Evolutionary conservation across 1,140 invertebrate genomes (phyloP).

Genomic region (Forficula auricularia): DNA sequence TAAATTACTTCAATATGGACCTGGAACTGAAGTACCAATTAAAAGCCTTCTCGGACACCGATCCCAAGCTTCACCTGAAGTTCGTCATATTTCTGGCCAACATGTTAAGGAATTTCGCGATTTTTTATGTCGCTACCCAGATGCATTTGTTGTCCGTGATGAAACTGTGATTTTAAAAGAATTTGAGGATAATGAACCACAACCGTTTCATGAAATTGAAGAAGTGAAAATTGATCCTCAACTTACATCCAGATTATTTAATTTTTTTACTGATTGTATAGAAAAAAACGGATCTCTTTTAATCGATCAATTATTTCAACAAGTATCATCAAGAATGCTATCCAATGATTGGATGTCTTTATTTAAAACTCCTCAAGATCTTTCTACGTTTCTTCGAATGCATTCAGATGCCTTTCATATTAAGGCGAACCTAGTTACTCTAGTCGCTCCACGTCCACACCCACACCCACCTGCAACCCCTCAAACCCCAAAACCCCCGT

Average conservation of each 20-base stretch:
- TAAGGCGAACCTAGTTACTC: conserved; percentile 69
- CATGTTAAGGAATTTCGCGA: conserved; percentile 87
- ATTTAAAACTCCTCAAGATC: conserved; percentile 70
- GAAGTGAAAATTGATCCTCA: conserved; percentile 64
- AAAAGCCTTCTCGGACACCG: conserved; percentile 82
- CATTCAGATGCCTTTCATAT: conserved; percentile 80
- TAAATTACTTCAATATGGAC: conserved; percentile 76
- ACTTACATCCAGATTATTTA: conserved; percentile 52
- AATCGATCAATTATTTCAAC: conserved; percentile 68
- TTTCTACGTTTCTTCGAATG: conserved; percentile 73
- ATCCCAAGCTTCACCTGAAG: conserved; percentile 85
- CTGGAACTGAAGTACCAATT: conserved; percentile 78
- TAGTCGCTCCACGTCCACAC: conserved; percentile 21
- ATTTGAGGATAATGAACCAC: conserved; percentile 37
- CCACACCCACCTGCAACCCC: background rate
- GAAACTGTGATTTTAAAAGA: conserved; percentile 61
- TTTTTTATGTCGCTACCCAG: conserved; percentile 67
- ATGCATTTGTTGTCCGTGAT: conserved; percentile 75
- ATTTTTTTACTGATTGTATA: conserved; percentile 60
- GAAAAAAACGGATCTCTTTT: conserved; percentile 60
- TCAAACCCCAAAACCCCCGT: background rate
- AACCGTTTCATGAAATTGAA: conserved; percentile 43
- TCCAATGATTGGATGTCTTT: conserved; percentile 60
- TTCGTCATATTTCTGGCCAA: conserved; percentile 82
- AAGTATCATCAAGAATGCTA: conserved; percentile 58